These are phyloP conservation scores for Enchytraeus crypticus DNA, from an alignment of 2,888 invertebrate genomes.

Conservation along the genomic window DNA sequence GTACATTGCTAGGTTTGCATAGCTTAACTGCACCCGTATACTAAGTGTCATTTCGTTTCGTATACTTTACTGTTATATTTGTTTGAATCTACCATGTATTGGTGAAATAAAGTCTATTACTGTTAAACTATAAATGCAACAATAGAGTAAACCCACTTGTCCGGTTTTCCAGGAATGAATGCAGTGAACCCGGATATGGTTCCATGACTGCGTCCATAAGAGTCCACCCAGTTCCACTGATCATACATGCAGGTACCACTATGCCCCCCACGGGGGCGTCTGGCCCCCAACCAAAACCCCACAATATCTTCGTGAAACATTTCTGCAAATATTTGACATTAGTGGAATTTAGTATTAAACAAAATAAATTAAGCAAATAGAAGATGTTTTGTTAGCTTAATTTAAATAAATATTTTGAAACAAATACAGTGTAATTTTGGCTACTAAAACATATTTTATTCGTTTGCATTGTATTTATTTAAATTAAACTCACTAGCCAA, in stretches of 20 bases:
- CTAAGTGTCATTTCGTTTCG: not conserved
- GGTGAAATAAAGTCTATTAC: not conserved
- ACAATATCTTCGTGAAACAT: constrained; percentile 7
- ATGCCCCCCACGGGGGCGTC: constrained; percentile 23
- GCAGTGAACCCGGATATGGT: constrained; percentile 24
- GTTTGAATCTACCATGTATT: too few relatives aligned
- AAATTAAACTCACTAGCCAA: too few relatives aligned
- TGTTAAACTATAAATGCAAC: too few relatives aligned
- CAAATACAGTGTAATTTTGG: too few relatives aligned
- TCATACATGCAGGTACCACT: constrained; percentile 24
- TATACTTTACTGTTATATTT: not conserved
- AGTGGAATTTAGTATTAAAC: too few relatives aligned
- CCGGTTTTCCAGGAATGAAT: constrained; percentile 25
- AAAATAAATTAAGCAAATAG: too few relatives aligned
- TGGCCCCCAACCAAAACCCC: constrained; percentile 27
- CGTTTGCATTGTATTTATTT: too few relatives aligned
- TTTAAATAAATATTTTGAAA: too few relatives aligned
- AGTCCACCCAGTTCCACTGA: constrained; percentile 28
- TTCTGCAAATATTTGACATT: too few relatives aligned
- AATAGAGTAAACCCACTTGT: constrained; percentile 20
- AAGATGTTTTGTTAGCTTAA: too few relatives aligned
- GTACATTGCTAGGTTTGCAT: too few relatives aligned
- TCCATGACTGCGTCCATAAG: constrained; percentile 19
- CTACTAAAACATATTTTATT: too few relatives aligned
- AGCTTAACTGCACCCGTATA: not conserved